Percentiles rank a stretch among this genome's conserved stretches.
Evolutionary conservation across 1,140 invertebrate genomes (phyloP).

Genomic region (Octopus bimaculoides): DNA sequence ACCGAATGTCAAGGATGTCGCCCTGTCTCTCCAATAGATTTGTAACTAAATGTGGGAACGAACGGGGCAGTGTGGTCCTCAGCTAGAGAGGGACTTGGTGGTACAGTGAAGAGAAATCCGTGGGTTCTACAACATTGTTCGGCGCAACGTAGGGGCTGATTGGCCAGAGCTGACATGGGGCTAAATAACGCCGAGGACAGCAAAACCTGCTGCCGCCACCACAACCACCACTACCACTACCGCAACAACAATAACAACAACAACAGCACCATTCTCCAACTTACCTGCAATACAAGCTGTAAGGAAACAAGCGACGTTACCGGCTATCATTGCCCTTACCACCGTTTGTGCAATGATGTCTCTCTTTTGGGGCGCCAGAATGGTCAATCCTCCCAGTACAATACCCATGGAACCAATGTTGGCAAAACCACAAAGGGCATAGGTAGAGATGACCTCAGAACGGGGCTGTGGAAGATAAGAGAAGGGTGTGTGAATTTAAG

Average conservation of each 20-base stretch:
- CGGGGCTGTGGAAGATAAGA: constrained; percentile 60
- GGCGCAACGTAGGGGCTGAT: too few relatives aligned
- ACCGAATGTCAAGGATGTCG: too few relatives aligned
- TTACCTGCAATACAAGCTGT: constrained; percentile 87
- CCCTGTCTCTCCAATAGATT: too few relatives aligned
- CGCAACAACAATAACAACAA: neutral
- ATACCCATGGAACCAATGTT: constrained; percentile 91
- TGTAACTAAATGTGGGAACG: too few relatives aligned
- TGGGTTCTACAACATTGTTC: too few relatives aligned
- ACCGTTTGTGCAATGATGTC: constrained; percentile 63
- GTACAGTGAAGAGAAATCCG: too few relatives aligned
- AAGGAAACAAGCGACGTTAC: constrained; percentile 83
- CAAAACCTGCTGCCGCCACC: too few relatives aligned
- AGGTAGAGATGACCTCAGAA: constrained; percentile 83
- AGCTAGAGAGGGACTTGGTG: too few relatives aligned
- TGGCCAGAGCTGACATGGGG: too few relatives aligned
- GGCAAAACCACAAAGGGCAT: constrained; percentile 93
- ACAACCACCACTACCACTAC: neutral
- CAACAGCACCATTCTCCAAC: neutral
- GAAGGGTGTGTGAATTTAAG: too few relatives aligned
- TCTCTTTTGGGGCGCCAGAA: constrained; percentile 76
- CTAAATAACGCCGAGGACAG: too few relatives aligned
- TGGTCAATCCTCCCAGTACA: constrained; percentile 76
- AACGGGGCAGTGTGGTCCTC: too few relatives aligned
- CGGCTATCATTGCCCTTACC: constrained; percentile 80